Evolutionary conservation across 1,140 invertebrate species (phyloP).

Genomic region (Streblospio benedicti): DNA sequence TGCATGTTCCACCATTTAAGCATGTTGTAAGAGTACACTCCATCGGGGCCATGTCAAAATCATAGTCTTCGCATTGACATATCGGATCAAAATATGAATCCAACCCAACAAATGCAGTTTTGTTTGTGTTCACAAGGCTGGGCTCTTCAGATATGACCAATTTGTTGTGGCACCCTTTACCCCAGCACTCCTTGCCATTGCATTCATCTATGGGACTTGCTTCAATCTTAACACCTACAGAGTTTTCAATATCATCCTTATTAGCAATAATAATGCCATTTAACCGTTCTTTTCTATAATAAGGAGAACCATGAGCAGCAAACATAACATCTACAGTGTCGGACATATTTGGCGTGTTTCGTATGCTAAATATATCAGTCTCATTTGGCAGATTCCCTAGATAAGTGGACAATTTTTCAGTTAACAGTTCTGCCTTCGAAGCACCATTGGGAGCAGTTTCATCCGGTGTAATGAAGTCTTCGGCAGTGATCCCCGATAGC

Average conservation of each 20-base stretch:
- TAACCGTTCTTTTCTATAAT: constrained; percentile 85
- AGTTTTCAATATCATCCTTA: constrained; percentile 76
- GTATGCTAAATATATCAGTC: constrained; percentile 75
- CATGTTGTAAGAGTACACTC: constrained; percentile 81
- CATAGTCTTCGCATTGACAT: constrained; percentile 50
- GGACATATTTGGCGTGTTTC: neutral
- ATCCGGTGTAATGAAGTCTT: constrained; percentile 68
- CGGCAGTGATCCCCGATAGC: constrained; percentile 82
- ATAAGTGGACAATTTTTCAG: constrained; percentile 73
- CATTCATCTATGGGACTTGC: constrained; percentile 81
- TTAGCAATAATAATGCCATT: constrained; percentile 89
- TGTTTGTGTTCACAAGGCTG: constrained; percentile 92
- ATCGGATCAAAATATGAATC: constrained; percentile 77
- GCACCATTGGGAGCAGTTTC: constrained; percentile 7
- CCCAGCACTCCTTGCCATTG: constrained; percentile 86
- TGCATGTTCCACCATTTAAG: constrained; percentile 85
- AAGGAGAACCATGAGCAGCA: constrained; percentile 88
- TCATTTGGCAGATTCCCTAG: constrained; percentile 71
- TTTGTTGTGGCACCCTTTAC: constrained; percentile 79
- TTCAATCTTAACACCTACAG: constrained; percentile 70
- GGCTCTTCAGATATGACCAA: constrained; percentile 70
- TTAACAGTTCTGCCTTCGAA: constrained; percentile 57
- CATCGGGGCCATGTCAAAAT: constrained; percentile 23
- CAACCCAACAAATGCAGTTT: constrained; percentile 87
- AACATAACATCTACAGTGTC: constrained; percentile 68